Evolutionary conservation across 2,888 invertebrate species (phyloP).

Genomic region (Agriopis aurantiaria): DNA sequence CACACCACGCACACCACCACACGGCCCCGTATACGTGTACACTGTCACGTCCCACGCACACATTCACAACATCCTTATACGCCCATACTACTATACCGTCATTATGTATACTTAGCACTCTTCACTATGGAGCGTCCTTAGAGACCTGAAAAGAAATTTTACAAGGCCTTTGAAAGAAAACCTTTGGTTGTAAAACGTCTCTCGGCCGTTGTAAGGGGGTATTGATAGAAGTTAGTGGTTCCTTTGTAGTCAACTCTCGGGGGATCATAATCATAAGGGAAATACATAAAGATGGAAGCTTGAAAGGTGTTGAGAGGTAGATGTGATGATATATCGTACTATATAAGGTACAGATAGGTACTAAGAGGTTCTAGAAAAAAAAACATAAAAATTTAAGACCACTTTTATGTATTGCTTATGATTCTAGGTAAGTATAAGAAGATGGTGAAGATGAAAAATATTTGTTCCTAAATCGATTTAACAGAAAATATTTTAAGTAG

Average conservation of each 20-base stretch:
- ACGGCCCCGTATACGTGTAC: conserved; percentile 45
- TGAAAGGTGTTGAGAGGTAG: conserved; percentile 29
- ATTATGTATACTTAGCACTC: conserved; percentile 61
- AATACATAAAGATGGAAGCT: conserved; percentile 42
- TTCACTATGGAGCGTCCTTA: conserved; percentile 66
- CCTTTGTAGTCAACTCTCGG: conserved; percentile 68
- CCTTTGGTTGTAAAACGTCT: conserved; percentile 63
- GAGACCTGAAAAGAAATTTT: conserved; percentile 78
- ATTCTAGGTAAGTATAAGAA: too few relatives aligned
- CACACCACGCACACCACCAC: conserved; percentile 69
- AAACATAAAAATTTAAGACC: neutral
- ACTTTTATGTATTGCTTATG: neutral
- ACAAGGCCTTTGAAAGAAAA: conserved; percentile 67
- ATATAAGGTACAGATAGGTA: neutral
- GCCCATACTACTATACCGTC: conserved; percentile 66
- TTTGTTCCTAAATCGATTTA: too few relatives aligned
- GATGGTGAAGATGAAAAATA: too few relatives aligned
- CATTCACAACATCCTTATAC: conserved; percentile 56
- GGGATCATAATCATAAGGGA: conserved; percentile 64
- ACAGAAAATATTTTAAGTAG: too few relatives aligned
- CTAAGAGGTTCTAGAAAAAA: neutral
- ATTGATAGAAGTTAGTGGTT: conserved; percentile 66
- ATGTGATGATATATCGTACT: neutral
- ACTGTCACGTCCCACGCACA: conserved; percentile 70
- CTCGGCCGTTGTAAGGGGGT: conserved; percentile 53